Base-by-base conservation (phyloP, 2,797 vertebrate genomes). In the Poeciliopsis presidionis region DNA sequence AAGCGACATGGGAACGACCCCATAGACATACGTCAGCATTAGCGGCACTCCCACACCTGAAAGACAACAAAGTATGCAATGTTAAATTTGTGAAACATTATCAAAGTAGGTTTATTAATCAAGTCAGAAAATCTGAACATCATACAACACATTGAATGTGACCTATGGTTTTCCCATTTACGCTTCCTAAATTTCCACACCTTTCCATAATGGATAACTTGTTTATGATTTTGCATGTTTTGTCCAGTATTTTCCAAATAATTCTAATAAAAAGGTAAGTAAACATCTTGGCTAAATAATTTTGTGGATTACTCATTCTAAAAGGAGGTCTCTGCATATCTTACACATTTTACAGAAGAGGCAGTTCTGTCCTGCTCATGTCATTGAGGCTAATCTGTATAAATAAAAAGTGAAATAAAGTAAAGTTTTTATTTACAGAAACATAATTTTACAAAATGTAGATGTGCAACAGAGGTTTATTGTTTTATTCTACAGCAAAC, bases 11-110 rank as follows among this genome's bases (percentile, higher is more conserved):
- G 96, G 94, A 63, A 97, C 96, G 1, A 96, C 96, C 39, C 96
- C 96, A 0, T 96, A 97, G 79, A 97, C 93, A 0, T 97, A 97
- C 0, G 96, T 96, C 93, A 97, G 93, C 96, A 97, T 94, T 76
- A 97, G 93, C n/a, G 97, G 97, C 80, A 97, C 96, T 0, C 96
- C 96, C 0, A 97, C 94, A 79, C 96, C 97, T 97, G 94, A 74
- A 88, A 75, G 74, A 57, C 76, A 85, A 80, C 61, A 85, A 79
- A 72, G 30, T 5, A 33, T 53, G 39, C 0, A 63, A 7, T 33
- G 41, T 6, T 43, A 30, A 22, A 13, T 30, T 20, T 7, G 41
- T 28, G 25, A 25, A 70, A 5, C 41, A 45, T n/a, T 14, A 14
- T 69, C 16, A 5, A 39, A 49, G 20, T 28, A 49, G 70, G 28